Evolutionary conservation across 2,797 vertebrate genomes (phyloP).

Genomic region (Cirrhinus mrigala): DNA sequence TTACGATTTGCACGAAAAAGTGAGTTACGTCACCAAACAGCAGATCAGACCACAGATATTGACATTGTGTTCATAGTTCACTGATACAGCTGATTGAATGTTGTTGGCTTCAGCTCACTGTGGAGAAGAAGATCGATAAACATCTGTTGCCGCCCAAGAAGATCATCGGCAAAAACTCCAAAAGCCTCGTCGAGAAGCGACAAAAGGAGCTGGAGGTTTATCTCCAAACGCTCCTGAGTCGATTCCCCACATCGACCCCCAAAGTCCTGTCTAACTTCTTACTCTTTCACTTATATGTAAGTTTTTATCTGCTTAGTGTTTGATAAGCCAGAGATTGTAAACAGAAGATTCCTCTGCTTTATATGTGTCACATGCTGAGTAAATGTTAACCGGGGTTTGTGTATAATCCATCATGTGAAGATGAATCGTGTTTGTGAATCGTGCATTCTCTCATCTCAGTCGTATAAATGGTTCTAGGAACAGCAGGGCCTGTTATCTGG

Average conservation of each 20-base stretch:
- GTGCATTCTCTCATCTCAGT: not conserved
- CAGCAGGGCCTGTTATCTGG: not conserved
- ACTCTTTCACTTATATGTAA: slow-evolving; percentile 94
- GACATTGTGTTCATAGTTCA: not conserved
- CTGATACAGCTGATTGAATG: slow-evolving; percentile 25
- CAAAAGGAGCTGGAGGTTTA: slow-evolving; percentile 95
- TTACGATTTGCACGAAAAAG: slow-evolving; percentile 95
- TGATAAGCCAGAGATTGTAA: not conserved
- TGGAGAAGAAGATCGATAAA: slow-evolving; percentile 91
- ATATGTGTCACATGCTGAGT: slow-evolving; percentile 10
- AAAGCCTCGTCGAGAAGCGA: slow-evolving; percentile 92
- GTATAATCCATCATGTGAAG: not conserved
- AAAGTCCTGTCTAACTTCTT: slow-evolving; percentile 88
- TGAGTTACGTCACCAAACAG: slow-evolving; percentile 64
- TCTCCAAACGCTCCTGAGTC: slow-evolving; percentile 87
- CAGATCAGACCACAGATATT: not conserved
- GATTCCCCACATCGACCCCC: slow-evolving; percentile 87
- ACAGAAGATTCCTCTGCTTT: not conserved
- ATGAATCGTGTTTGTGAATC: not conserved
- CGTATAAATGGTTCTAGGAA: not conserved
- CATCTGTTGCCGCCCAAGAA: slow-evolving; percentile 96
- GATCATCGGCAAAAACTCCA: slow-evolving; percentile 97
- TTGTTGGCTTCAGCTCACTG: slow-evolving; percentile 81
- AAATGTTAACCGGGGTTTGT: not conserved
- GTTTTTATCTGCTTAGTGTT: slow-evolving; percentile 67